A percentile compares a stretch with the other conserved stretches of the same genome.
phyloP scores from a whole-genome alignment of 2,797 vertebrate species.

The Dendrocincla fuliginosa region DNA sequence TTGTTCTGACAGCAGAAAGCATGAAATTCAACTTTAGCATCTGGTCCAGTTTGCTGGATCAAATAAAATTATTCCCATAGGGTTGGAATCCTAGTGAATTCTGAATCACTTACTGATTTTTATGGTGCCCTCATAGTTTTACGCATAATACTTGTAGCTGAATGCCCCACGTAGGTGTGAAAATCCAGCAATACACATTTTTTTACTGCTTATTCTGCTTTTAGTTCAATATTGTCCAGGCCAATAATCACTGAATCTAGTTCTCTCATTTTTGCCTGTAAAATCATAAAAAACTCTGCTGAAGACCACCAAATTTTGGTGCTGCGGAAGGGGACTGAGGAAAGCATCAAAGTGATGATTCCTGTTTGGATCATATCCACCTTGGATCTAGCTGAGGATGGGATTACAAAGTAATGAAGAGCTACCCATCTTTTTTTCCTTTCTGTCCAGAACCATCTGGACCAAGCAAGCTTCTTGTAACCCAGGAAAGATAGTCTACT shows the following conservation, averaged over 20 bases:
- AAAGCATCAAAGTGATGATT: background rate
- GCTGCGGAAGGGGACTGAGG: background rate
- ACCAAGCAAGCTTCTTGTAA: background rate
- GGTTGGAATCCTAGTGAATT: background rate
- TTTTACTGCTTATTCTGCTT: background rate
- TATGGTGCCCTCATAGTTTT: background rate
- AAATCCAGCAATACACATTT: background rate
- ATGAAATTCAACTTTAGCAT: background rate
- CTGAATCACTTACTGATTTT: background rate
- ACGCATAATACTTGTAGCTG: background rate
- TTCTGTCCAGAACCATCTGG: background rate
- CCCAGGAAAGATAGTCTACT: background rate
- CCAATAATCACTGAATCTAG: background rate
- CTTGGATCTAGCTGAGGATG: background rate
- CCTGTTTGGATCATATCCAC: background rate
- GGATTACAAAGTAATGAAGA: background rate
- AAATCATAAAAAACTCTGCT: background rate
- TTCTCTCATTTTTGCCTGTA: background rate
- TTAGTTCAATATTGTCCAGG: background rate
- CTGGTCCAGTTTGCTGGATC: background rate
- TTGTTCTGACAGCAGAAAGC: background rate
- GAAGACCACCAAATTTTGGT: background rate
- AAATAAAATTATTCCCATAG: background rate
- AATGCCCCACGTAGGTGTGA: background rate
- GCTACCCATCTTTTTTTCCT: background rate